Conservation (phyloP, 1,140 invertebrate genomes). For the Calliphora vicina region DNA sequence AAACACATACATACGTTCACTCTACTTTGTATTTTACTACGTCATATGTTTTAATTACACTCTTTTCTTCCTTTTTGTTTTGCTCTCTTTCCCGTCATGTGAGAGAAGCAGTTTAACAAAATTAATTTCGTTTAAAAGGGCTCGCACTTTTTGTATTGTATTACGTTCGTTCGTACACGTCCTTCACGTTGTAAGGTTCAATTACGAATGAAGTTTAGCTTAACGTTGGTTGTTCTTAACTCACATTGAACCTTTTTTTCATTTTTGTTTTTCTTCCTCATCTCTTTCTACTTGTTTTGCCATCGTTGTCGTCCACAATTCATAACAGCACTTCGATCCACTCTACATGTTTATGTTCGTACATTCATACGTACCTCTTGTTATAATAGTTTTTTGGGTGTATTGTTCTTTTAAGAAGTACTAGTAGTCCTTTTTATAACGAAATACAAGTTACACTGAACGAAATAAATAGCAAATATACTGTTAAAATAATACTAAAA, state of each 20-base stretch:
- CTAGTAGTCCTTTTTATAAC: neutral
- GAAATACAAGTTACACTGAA: neutral
- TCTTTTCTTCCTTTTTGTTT: neutral
- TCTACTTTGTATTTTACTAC: slow-evolving; percentile 6
- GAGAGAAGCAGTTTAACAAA: neutral
- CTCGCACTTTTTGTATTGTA: slow-evolving; percentile 12
- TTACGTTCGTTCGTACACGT: slow-evolving; percentile 43
- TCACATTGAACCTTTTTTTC: slow-evolving; percentile 15
- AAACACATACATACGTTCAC: neutral
- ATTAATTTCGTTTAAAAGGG: neutral
- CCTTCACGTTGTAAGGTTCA: slow-evolving; percentile 60
- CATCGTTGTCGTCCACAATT: neutral
- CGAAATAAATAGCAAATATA: too few species aligned
- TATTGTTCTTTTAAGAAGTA: slow-evolving; percentile 13
- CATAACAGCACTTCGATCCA: neutral
- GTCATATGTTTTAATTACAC: slow-evolving; percentile 10
- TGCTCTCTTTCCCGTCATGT: neutral
- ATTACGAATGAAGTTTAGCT: slow-evolving; percentile 49
- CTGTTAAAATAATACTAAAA: too few species aligned
- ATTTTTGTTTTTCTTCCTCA: neutral
- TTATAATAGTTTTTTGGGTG: neutral
- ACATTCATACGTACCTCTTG: neutral
- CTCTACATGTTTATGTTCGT: neutral
- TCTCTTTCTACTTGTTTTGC: neutral
- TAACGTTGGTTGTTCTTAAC: slow-evolving; percentile 26